Percentiles rank a stretch among this genome's conserved stretches.
phyloP scores from a whole-genome alignment of 1,140 invertebrate genomes.

The Apis dorsata region DNA sequence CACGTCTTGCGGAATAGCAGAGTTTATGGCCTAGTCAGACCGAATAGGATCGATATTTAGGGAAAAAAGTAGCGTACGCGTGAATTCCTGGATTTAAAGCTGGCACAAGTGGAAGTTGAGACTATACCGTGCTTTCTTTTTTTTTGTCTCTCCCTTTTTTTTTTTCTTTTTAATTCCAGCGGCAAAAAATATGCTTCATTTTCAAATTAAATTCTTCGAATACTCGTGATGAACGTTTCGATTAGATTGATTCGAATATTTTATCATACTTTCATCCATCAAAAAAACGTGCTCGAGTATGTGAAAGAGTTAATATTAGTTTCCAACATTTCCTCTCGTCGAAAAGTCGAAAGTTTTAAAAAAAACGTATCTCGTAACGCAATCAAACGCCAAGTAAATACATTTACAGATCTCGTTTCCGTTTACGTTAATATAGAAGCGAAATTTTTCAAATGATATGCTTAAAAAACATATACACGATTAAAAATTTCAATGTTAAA shows the following conservation, averaged over 20 bases:
- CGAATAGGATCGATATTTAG: conserved; percentile 57
- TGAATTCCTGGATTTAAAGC: conserved; percentile 32
- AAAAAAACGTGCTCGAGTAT: no score
- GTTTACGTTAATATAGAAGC: not conserved
- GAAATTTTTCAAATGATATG: not conserved
- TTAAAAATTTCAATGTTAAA: no score
- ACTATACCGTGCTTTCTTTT: not conserved
- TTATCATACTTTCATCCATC: not conserved
- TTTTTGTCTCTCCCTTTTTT: not conserved
- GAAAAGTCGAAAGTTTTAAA: no score
- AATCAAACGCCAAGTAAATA: not conserved
- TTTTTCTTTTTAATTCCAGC: not conserved
- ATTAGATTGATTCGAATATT: not conserved
- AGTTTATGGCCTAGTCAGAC: conserved; percentile 49
- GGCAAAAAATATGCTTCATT: not conserved
- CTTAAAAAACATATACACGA: not conserved
- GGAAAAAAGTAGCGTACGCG: not conserved
- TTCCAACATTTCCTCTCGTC: not conserved
- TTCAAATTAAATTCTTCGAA: not conserved
- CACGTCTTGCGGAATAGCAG: conserved; percentile 41
- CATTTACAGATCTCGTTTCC: not conserved
- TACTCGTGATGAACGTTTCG: not conserved
- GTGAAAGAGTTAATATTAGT: not conserved
- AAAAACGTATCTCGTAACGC: no score
- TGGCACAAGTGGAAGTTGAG: not conserved